These are phyloP conservation scores for Cheilosia scutellata DNA, from an alignment of 2,888 invertebrate genomes.

Conservation along the genomic window DNA sequence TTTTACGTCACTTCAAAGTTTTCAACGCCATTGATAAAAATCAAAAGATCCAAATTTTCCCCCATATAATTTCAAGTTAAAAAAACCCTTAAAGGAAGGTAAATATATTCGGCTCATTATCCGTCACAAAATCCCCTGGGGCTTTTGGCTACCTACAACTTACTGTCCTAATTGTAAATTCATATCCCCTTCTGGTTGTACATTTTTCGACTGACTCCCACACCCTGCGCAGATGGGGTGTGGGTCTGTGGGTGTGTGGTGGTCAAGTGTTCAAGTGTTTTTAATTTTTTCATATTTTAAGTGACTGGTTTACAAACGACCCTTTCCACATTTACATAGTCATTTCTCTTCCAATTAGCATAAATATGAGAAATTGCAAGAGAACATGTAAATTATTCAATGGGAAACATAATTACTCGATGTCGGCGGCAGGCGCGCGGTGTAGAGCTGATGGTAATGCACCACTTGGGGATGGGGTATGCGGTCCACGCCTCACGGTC, in stretches of 20 bases:
- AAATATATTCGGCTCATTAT: background rate
- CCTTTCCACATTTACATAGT: conserved; percentile 66
- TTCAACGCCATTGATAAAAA: background rate
- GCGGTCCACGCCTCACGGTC: conserved; percentile 34
- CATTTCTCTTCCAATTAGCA: conserved; percentile 70
- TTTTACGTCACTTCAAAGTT: too few relatives aligned
- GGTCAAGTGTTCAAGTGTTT: background rate
- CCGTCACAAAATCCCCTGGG: background rate
- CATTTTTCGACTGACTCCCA: background rate
- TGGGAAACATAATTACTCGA: conserved; percentile 63
- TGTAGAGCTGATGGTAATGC: background rate
- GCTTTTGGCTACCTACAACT: background rate
- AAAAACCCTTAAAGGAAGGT: background rate
- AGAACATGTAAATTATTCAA: conserved; percentile 69
- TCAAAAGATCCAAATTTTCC: background rate
- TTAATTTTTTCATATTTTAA: conserved; percentile 8
- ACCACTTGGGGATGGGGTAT: background rate
- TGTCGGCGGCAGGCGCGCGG: background rate
- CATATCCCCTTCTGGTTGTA: background rate
- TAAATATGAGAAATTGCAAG: conserved; percentile 72
- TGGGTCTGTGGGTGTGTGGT: background rate
- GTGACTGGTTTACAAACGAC: conserved; percentile 55
- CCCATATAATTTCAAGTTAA: background rate
- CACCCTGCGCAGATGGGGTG: background rate
- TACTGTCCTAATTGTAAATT: background rate